phyloP scores from a whole-genome alignment of 2,797 vertebrate genomes.

The Centroberyx gerrardi region DNA sequence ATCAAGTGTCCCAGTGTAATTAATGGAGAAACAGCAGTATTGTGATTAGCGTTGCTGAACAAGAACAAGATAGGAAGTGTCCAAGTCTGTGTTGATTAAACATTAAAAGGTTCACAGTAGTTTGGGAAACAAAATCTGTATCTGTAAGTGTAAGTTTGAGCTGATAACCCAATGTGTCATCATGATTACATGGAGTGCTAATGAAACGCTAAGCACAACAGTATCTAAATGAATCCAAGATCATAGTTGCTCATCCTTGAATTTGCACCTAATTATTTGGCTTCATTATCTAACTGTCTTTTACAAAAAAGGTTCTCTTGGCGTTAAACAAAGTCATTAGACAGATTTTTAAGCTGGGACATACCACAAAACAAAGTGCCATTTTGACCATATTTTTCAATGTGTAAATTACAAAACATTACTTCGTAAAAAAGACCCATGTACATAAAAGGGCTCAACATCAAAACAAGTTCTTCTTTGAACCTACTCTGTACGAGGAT shows the following conservation, averaged over 20 bases:
- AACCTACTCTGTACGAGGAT: too few relatives aligned
- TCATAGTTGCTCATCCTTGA: neutral
- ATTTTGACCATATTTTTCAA: neutral
- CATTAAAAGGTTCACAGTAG: constrained; percentile 33
- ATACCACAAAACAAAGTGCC: neutral
- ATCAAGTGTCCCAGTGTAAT: constrained; percentile 66
- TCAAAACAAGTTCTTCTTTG: too few relatives aligned
- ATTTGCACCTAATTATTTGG: constrained; percentile 26
- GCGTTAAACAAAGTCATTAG: neutral
- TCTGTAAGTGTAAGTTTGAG: neutral
- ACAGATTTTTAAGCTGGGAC: neutral
- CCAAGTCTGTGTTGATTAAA: constrained; percentile 56
- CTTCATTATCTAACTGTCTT: neutral
- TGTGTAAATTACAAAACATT: constrained; percentile 7
- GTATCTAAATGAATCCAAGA: constrained; percentile 14
- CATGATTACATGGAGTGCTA: neutral
- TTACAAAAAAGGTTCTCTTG: too few relatives aligned
- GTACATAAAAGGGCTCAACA: too few relatives aligned
- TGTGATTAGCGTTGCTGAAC: constrained; percentile 67
- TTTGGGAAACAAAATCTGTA: constrained; percentile 35
- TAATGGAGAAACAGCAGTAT: constrained; percentile 65
- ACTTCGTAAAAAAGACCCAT: too few relatives aligned
- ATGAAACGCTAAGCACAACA: constrained; percentile 11
- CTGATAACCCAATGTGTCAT: constrained; percentile 16
- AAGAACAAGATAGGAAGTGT: constrained; percentile 60